Evolutionary conservation across 2,113 vertebrate species (phyloP), one percentile per base, ranked within the genome.

Genomic region (Hoplias malabaricus): DNA sequence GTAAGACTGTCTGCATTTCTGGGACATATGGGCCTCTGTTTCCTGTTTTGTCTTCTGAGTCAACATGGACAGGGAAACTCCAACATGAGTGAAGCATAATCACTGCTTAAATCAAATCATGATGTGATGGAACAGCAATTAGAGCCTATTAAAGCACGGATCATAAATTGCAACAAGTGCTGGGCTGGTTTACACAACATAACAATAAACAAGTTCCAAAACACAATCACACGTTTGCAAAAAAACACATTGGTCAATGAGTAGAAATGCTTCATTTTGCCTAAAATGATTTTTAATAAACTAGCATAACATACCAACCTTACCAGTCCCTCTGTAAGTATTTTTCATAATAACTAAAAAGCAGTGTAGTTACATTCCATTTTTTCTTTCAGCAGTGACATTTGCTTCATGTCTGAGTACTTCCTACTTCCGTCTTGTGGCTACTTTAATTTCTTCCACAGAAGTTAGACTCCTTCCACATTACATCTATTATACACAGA

Each of bases 41-140:
- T 31, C n/a, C 21, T 72, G 7, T 70, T 9, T 57, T 59, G 6
- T 54, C 40, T 33, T 73, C 56, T 14, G 10, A 61, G 57, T 67
- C 66, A 70, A 23, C 34, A 42, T 56, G 69, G 46, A 70, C 11
- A 5, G 25, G 59, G 11, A 36, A 25, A 48, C 54, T 56, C 33
- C 34, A 72, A 48, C 48, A 62, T 31, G 67, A 29, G 46, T 48
- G 36, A 65, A 71, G 16, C 42, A 46, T 23, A 62, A 69, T 40
- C 43, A 61, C 11, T 48, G n/a, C 34, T 75, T 57, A 57, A 48
- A 75, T 75, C 29, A 65, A 75, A 69, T 31, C 40, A 70, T 68
- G 46, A 36, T 46, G 6, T 27, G 19, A 46, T 53, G 43, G 31
- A 0, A 72, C 40, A 76, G 10, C 33, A 78, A 78, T 69, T 74